Base-by-base conservation (phyloP, 1,140 invertebrate genomes). In the Idris sp. region DNA sequence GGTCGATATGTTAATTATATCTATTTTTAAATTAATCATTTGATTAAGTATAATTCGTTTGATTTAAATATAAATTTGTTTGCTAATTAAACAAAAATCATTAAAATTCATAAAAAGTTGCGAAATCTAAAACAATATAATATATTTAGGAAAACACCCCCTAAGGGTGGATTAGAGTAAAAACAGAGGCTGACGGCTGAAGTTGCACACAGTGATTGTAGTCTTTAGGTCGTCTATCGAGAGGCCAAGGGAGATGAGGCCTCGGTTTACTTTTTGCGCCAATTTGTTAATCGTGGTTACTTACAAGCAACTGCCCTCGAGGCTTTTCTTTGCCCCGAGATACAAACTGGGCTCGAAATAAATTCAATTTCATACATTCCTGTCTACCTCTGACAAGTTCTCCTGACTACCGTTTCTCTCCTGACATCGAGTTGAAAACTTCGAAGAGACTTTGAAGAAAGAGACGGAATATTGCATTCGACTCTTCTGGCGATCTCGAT, bases 231-330 rank as follows among this genome's bases (percentile, higher is more conserved):
- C 67, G 67, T 65, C 40, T 53, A 67, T 67, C 68, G 62, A 38
- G 44, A 61, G 65, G 54, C 65, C 54, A 71, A 74, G 56, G 64
- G 71, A 69, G 22, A 46, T 54, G 65, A 74, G 59, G 58, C 49
- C 72, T 49, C 68, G 44, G 69, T 74, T 81, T 77, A 80, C 73
- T 84, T 84, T 83, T 84, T 84, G 77, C 59, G 72, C 41, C 79
- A 83, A 84, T 84, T 84, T 83, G 79, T 84, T 84, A 83, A 82
- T 83, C 80, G 73, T 73, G 65, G 74, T 79, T 79, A 65, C 73
- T 80, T 78, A 61, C 67, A 62, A 69, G 58, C 69, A 67, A 33
- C 51, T 73, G 61, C 54, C 73, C 69, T 73, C 62, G 51, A 43
- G 74, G 62, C 61, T 68, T 68, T 69, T 73, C 62, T 72, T 73